These are phyloP conservation scores for Hyles lineata DNA, from an alignment of 2,888 invertebrate species.

Conservation along the genomic window DNA sequence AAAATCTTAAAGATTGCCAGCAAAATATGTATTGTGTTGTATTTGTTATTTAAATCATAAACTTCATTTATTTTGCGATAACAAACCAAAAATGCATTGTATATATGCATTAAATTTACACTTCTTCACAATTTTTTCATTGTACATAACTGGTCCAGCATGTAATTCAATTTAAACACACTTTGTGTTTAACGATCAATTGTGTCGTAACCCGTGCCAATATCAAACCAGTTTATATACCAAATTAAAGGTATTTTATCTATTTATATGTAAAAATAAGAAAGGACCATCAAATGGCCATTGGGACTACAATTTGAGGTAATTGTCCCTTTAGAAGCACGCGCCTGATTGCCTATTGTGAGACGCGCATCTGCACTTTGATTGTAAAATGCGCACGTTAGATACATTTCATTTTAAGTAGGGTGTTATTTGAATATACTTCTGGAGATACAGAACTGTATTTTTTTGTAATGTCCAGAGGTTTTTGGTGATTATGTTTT, in stretches of 20 bases:
- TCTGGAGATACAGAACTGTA: background rate
- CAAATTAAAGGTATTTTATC: background rate
- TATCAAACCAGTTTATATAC: background rate
- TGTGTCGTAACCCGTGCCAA: constrained; percentile 12
- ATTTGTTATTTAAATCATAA: too few relatives aligned
- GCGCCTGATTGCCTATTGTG: constrained; percentile 76
- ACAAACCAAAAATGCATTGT: too few relatives aligned
- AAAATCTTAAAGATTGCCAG: too few relatives aligned
- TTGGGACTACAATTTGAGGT: constrained; percentile 11
- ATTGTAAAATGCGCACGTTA: background rate
- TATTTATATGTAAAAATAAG: constrained; percentile 5
- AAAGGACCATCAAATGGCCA: constrained; percentile 15
- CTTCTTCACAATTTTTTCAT: too few relatives aligned
- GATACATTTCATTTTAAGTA: background rate
- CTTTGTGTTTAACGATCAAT: background rate
- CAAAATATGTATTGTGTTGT: too few relatives aligned
- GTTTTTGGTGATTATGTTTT: too few relatives aligned
- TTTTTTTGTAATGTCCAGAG: background rate
- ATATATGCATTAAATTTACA: too few relatives aligned
- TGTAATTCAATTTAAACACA: background rate
- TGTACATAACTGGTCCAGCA: background rate
- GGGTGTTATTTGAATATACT: background rate
- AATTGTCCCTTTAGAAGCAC: constrained; percentile 47
- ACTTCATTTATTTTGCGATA: too few relatives aligned
- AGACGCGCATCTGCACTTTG: constrained; percentile 27